A percentile compares a stretch with the other conserved stretches of the same genome.
These are phyloP conservation scores for Seriola aureovittata DNA, from an alignment of 2,113 vertebrate genomes.

Conservation along the genomic window DNA sequence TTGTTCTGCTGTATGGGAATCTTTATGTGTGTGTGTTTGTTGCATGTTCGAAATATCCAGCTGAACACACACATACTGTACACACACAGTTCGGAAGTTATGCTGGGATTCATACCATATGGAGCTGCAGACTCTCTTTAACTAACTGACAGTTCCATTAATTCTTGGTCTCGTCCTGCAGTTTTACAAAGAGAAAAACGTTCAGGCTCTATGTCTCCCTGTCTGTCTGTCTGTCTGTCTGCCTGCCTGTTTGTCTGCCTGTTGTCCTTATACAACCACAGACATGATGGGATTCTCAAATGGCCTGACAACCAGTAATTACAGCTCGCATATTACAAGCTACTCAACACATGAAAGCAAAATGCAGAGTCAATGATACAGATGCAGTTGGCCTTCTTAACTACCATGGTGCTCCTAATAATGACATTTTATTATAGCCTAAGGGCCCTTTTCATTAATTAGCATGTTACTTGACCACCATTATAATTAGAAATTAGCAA, in stretches of 20 bases:
- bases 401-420: neutral
- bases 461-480: neutral
- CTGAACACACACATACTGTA: neutral
- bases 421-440: neutral
- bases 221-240: too few species aligned
- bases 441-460: neutral
- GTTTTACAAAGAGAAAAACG: conserved; percentile 2
- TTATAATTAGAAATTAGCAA: neutral
- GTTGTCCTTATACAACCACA: neutral
- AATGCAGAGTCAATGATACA: neutral
- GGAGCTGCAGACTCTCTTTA: conserved; percentile 22
- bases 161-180: conserved; percentile 26
- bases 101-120: neutral
- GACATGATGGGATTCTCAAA: neutral
- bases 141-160: conserved; percentile 34
- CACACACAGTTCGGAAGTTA: neutral
- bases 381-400: neutral
- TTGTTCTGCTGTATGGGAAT: neutral
- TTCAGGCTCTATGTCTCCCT: too few species aligned
- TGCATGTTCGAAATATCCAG: neutral
- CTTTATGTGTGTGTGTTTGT: neutral
- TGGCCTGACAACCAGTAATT: neutral
- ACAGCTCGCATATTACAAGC: neutral
- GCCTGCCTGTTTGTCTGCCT: too few species aligned
- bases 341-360: neutral